These are phyloP conservation scores for Vollenhovia emeryi DNA, from an alignment of 1,140 invertebrate genomes.

Conservation along the genomic window DNA sequence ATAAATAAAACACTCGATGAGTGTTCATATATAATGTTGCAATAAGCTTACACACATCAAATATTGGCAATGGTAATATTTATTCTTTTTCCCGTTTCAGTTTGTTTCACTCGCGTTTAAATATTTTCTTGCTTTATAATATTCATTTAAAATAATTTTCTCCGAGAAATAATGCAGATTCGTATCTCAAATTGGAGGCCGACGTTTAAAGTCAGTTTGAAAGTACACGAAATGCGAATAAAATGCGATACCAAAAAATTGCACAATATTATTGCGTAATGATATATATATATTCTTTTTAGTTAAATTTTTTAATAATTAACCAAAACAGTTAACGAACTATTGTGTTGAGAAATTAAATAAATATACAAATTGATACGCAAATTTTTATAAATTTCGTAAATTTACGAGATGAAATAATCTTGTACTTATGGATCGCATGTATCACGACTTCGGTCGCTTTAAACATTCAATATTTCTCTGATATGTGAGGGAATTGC, in stretches of 20 bases:
- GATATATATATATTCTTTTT: slow-evolving; percentile 1
- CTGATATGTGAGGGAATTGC: not conserved
- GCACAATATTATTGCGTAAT: not conserved
- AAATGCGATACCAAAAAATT: not conserved
- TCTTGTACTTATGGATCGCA: not conserved
- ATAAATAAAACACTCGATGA: not conserved
- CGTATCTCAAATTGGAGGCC: not conserved
- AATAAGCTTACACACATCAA: not conserved
- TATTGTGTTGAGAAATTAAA: not conserved
- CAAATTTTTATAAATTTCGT: not conserved
- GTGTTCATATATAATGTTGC: not conserved
- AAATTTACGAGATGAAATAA: not conserved
- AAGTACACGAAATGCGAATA: not conserved
- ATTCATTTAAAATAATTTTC: not conserved
- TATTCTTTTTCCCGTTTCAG: not conserved
- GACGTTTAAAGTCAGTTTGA: not conserved
- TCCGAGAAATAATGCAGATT: not conserved
- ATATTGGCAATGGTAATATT: not conserved
- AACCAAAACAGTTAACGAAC: not conserved
- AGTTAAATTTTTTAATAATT: not conserved
- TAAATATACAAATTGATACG: not conserved
- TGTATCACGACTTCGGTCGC: not conserved
- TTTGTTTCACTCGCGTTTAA: not conserved
- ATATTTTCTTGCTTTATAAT: not conserved
- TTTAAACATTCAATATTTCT: slow-evolving; percentile 4